Base-by-base conservation (phyloP, 2,797 vertebrate genomes). In the Halcyon smyrnensis region DNA sequence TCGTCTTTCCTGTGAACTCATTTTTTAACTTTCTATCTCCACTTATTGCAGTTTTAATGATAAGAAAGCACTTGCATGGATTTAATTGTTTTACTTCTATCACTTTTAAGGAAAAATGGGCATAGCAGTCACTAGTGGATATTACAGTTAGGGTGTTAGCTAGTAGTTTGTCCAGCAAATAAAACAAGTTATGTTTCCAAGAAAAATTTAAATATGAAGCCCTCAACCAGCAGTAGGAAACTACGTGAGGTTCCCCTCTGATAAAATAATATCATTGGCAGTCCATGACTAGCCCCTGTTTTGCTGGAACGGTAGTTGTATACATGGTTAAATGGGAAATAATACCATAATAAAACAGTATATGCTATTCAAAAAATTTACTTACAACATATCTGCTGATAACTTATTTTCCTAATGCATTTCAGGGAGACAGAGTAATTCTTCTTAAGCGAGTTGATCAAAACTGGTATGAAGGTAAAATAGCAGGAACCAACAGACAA, bases 401-500 rank as follows among this genome's bases (percentile, higher is more conserved):
- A 92, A 97, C 17, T 23, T 6, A 20, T 95, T 96, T 97, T 96
- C 43, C 21, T 94, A 78, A 89, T 95, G 48, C 60, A 12, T 97
- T 97, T 60, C 97, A 99, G 99, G 99, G 99, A n/a, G 99, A 99
- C 96, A 98, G 97, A 97, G 96, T 99, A 62, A 98, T 99, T 96
- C 98, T 99, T 96, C 97, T 99, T 71, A 98, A 99, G 96, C 98
- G 99, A 97, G 99, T 99, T 96, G 99, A 99, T 98, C 98, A 99
- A 97, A 99, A 99, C 98, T 99, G 99, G 99, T 99, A 99, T 90
- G 99, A 99, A 98, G 99, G 99, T 88, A 99, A 98, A 98, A 99
- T 99, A 96, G 98, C 98, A 71, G 99, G 99, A 96, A 98, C 98
- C 93, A 98, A 97, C 97, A 99, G 99, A 97, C 99, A 99, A 98